Evolutionary conservation across 2,888 invertebrate species (phyloP).

Genomic region (Balanococcus diminutus): DNA sequence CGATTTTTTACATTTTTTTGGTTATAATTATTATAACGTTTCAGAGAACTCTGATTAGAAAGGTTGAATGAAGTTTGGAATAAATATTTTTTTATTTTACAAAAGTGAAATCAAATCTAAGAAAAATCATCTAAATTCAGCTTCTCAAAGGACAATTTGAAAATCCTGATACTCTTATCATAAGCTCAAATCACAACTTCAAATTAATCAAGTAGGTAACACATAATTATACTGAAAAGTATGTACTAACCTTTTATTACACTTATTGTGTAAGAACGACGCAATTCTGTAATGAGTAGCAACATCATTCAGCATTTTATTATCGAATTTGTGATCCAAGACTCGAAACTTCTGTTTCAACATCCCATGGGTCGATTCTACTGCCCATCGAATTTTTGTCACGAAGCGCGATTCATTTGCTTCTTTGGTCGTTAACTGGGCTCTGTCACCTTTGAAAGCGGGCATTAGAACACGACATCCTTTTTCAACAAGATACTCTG

Average conservation of each 20-base stretch:
- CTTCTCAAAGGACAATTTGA: no score
- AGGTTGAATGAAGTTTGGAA: no score
- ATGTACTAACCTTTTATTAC: not conserved
- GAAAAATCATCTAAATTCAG: no score
- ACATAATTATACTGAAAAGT: no score
- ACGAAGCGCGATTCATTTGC: not conserved
- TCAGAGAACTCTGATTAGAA: no score
- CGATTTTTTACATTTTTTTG: no score
- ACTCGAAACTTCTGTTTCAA: not conserved
- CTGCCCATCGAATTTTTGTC: slow-evolving; percentile 4
- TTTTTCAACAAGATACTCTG: slow-evolving; percentile 56
- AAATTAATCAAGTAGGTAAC: no score
- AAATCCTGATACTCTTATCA: no score
- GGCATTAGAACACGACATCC: slow-evolving; percentile 26
- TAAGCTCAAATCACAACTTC: no score
- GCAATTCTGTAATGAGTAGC: not conserved
- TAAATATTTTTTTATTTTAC: no score
- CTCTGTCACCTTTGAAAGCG: not conserved
- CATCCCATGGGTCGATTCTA: not conserved
- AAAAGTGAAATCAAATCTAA: no score
- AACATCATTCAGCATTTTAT: not conserved
- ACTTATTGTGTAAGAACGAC: not conserved
- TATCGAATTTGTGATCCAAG: not conserved
- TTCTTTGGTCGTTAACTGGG: slow-evolving; percentile 56
- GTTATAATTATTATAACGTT: no score